phyloP scores from a whole-genome alignment of 2,797 vertebrate genomes.

The Gobionotothen gibberifrons region DNA sequence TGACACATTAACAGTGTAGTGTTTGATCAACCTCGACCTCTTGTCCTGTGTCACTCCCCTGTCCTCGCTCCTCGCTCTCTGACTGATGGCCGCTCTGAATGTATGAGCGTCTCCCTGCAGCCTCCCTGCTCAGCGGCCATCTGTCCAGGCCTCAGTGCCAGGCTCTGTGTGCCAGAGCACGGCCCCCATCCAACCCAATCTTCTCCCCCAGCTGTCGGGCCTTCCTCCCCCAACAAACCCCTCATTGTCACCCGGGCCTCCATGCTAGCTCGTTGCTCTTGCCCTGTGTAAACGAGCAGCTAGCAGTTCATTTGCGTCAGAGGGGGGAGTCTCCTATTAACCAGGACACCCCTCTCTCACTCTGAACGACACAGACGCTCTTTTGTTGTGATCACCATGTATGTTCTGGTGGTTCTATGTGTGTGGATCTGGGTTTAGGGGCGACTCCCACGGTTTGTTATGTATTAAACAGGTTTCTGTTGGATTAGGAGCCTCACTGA shows the following conservation, averaged over 20 bases:
- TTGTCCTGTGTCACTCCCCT: conserved; percentile 9
- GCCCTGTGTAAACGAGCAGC: conserved; percentile 63
- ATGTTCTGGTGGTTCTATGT: conserved; percentile 47
- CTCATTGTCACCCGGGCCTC: conserved; percentile 74
- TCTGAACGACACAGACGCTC: conserved; percentile 59
- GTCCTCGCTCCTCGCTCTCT: conserved; percentile 23
- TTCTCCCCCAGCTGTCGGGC: conserved; percentile 72
- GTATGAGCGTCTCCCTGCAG: conserved; percentile 68
- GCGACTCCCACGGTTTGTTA: conserved; percentile 21
- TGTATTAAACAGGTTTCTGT: conserved; percentile 52
- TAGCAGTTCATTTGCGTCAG: conserved; percentile 66
- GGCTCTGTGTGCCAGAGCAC: conserved; percentile 72
- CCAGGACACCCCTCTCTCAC: conserved; percentile 41
- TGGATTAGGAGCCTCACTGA: conserved; percentile 35
- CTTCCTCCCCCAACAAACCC: conserved; percentile 78
- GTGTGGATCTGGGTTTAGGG: neutral
- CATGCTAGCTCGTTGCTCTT: conserved; percentile 44
- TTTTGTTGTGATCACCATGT: conserved; percentile 49
- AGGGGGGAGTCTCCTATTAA: conserved; percentile 48
- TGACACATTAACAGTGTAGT: neutral
- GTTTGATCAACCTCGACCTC: conserved; percentile 8
- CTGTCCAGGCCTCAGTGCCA: conserved; percentile 79
- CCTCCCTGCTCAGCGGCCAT: conserved; percentile 78
- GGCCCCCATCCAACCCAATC: conserved; percentile 69
- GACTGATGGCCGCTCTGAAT: conserved; percentile 57